These are phyloP conservation scores for Hirudinaria manillensis DNA, from an alignment of 2,888 invertebrate genomes.

Conservation along the genomic window DNA sequence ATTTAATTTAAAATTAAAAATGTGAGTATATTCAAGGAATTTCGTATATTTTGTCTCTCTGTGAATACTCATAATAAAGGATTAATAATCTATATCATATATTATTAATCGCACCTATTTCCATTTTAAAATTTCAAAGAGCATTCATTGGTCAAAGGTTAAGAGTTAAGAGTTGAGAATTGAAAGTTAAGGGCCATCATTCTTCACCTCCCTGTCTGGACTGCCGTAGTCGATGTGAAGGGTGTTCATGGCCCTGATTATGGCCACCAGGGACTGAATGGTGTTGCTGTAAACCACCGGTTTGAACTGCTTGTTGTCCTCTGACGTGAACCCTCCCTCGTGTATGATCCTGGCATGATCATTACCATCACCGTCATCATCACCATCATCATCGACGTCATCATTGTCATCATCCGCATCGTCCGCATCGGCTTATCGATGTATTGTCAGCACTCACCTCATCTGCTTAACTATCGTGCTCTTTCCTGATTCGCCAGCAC, in stretches of 20 bases:
- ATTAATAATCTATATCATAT: no score
- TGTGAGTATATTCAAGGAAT: neutral
- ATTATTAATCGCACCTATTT: neutral
- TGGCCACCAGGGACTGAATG: slow-evolving; percentile 93
- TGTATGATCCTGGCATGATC: slow-evolving; percentile 71
- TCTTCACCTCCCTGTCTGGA: slow-evolving; percentile 75
- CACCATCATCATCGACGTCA: neutral
- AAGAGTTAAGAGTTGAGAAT: neutral
- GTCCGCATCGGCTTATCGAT: neutral
- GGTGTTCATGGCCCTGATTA: slow-evolving; percentile 97
- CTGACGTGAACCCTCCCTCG: slow-evolving; percentile 98
- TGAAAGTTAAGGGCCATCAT: neutral
- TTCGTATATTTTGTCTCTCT: neutral
- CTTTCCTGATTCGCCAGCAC: slow-evolving; percentile 98
- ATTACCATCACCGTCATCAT: slow-evolving; percentile 2
- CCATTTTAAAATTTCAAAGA: neutral
- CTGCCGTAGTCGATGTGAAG: slow-evolving; percentile 91
- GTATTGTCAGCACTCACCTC: slow-evolving; percentile 67
- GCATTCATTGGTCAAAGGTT: neutral
- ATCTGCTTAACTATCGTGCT: slow-evolving; percentile 99
- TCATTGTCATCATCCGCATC: neutral
- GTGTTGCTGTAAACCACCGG: slow-evolving; percentile 99
- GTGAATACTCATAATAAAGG: no score
- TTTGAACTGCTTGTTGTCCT: slow-evolving; percentile 99
- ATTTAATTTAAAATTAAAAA: neutral